Base-by-base conservation (phyloP, 2,113 vertebrate species). In the Holacanthus passer region DNA sequence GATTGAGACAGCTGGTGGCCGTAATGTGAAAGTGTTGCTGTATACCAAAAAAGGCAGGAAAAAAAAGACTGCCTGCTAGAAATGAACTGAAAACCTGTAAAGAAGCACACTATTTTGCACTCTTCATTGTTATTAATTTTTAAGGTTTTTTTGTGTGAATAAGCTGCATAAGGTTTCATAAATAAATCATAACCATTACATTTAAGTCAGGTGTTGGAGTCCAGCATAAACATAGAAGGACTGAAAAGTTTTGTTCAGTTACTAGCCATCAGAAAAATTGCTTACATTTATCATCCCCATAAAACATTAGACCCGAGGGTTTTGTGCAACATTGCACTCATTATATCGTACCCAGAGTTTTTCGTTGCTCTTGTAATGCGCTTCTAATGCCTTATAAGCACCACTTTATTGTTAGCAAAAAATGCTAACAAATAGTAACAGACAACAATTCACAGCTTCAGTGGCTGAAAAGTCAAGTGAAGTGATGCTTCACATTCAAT, bases 401-500 rank as follows among this genome's bases (percentile, higher is more conserved):
- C 8, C 14, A 43, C 29, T 73, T 73, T 27, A 37, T 39, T 58
- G 56, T 81, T 47, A 59, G 50, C 24, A 56, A 58, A 41, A 47
- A 3, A 69, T n/a, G n/a, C n/a, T n/a, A n/a, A n/a, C n/a, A 48
- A 69, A 73, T 16, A 55, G 48, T 8, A 45, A 66, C 29, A 74
- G 52, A 80, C 82, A 84, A 73, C 69, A 65, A 29, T 41, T 81
- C n/a, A 63, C 76, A 73, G 59, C 62, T 66, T 80, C 39, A 76
- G 56, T 53, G 45, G 56, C 69, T 79, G 67, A 37, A 77, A 79
- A 87, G 86, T 75, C n/a, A 85, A 80, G 75, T 64, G 77, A 82
- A 79, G 82, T 81, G 87, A 90, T 79, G 87, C 79, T 81, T 86
- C 83, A 76, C 91, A 72, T 87, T 88, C 81, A 87, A 85, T 24